Percentiles rank a stretch among this genome's conserved stretches.
Conservation (phyloP, 2,888 invertebrate genomes). For the Achlya flavicornis region DNA sequence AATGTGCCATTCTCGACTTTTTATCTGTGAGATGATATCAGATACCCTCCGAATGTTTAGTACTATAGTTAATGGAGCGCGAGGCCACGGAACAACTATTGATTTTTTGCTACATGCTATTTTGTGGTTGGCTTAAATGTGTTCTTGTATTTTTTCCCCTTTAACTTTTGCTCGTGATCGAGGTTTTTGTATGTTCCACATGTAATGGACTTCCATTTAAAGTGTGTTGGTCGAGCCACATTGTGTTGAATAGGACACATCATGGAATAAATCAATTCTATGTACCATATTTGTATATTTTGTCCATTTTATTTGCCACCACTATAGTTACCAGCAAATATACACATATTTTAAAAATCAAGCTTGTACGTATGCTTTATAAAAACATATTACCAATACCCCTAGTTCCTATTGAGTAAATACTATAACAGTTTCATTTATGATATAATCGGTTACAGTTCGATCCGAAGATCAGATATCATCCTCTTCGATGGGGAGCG, state of each 20-base stretch:
- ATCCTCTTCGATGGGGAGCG: conserved; percentile 22
- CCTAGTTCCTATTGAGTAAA: conserved; percentile 24
- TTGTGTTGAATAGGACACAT: too few relatives aligned
- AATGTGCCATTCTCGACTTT: conserved; percentile 48
- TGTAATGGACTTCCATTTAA: conserved; percentile 12
- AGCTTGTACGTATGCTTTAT: too few relatives aligned
- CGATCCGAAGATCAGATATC: conserved; percentile 28
- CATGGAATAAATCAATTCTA: too few relatives aligned
- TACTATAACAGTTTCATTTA: conserved; percentile 26
- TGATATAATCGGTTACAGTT: conserved; percentile 27
- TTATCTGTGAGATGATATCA: conserved; percentile 52
- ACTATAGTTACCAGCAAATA: too few relatives aligned
- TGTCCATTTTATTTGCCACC: too few relatives aligned
- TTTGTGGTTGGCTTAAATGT: conserved; percentile 35
- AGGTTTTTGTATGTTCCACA: conserved; percentile 14
- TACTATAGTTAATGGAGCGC: conserved; percentile 49
- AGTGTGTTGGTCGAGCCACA: background rate
- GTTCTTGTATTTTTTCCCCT: conserved; percentile 35
- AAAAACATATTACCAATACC: too few relatives aligned
- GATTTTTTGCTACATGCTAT: conserved; percentile 51
- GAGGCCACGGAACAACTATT: conserved; percentile 49
- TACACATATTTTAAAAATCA: too few relatives aligned
- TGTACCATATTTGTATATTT: too few relatives aligned
- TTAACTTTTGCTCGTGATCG: conserved; percentile 14
- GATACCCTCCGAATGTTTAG: conserved; percentile 36